Base-by-base conservation (phyloP, 2,113 vertebrate species). In the Platysternon megacephalum region DNA sequence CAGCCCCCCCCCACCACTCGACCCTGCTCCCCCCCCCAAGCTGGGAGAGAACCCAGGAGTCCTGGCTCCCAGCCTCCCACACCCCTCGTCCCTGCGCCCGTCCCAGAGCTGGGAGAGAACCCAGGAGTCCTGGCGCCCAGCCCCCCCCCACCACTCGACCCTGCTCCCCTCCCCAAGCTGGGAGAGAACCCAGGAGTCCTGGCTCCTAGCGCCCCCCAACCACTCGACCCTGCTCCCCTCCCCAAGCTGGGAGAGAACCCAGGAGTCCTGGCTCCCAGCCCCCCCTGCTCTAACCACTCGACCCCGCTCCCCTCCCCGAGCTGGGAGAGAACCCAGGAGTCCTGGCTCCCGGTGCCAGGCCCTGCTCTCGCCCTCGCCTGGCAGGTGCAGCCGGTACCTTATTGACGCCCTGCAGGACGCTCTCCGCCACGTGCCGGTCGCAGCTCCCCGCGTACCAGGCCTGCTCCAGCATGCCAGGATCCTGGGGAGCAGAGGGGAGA, bases 381-480 rank as follows among this genome's bases (percentile, higher is more conserved):
- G 56, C 17, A 14, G 49, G 7, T 24, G 5, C 6, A 19, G 8
- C 17, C 4, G 10, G 24, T 93, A 99, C 98, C 98, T 97, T 98
- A 82, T 98, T 98, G 88, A 98, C 81, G 53, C 35, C 92, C 80
- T 97, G 85, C 49, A 99, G 96, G 29, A 98, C 95, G 2, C 97
- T 98, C 90, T 99, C 98, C 0, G 98, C 98, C 7, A 96, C 89
- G 17, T 97, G 98, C 28, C 99, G 98, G 95, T 98, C 98, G 90
- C 98, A 98, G 82, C 97, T 97, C 52, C 96, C 98, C 35, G 98
- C 98, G 94, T 98, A 99, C 99, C 99, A 99, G 3, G 98, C 98
- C 94, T 97, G 98, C 61, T 88, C 97, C 97, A 98, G 96, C 55
- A 97, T 87, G 42, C 61, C 39, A 4, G 55, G 6, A 2, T 95